phyloP scores from a whole-genome alignment of 2,113 vertebrate genomes.

The Burhinus oedicnemus region DNA sequence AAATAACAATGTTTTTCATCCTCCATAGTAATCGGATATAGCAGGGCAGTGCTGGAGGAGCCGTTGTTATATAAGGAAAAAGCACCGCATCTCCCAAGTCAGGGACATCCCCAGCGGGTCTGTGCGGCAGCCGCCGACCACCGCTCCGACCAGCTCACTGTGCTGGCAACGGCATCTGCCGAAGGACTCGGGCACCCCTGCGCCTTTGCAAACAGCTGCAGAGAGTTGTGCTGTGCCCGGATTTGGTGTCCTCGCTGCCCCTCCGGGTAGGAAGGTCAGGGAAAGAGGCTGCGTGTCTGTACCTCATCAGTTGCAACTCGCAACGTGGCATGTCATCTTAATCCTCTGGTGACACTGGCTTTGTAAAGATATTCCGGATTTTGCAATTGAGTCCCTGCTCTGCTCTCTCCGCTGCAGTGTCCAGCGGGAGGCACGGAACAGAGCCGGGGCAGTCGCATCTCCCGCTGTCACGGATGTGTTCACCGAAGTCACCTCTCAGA shows the following conservation, averaged over 20 bases:
- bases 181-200: background rate
- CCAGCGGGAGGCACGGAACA: background rate
- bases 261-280: background rate
- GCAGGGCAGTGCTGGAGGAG: background rate
- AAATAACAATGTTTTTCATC: conserved; percentile 57
- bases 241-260: background rate
- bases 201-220: background rate
- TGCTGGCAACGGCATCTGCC: background rate
- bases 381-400: background rate
- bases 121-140: background rate
- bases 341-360: background rate
- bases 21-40: conserved; percentile 36
- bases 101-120: background rate
- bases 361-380: background rate
- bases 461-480: background rate
- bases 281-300: rapidly evolving
- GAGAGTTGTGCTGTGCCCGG: rapidly evolving
- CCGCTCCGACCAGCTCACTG: background rate
- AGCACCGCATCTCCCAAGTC: rapidly evolving
- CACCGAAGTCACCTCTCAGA: background rate
- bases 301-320: background rate
- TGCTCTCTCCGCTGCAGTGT: background rate
- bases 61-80: background rate
- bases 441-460: rapidly evolving
- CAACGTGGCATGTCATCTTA: background rate